Evolutionary conservation across 1,140 invertebrate genomes (phyloP).

Genomic region (Atta texana): DNA sequence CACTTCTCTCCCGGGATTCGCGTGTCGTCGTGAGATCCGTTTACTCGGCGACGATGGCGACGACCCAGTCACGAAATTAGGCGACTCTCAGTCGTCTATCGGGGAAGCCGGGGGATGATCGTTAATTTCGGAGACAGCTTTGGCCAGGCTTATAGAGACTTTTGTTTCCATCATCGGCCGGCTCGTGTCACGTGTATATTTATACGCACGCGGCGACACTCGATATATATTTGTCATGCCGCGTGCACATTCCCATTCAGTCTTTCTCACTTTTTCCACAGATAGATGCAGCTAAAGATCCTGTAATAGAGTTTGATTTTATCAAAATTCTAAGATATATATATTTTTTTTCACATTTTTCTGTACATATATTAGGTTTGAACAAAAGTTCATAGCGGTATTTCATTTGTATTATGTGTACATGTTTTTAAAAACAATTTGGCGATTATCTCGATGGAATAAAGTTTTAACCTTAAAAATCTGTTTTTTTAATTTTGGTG

Average conservation of each 20-base stretch:
- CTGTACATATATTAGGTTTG: too few relatives aligned
- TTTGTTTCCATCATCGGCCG: slow-evolving; percentile 20
- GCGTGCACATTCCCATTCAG: not conserved
- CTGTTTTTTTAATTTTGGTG: too few relatives aligned
- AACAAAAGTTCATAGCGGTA: too few relatives aligned
- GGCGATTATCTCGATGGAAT: too few relatives aligned
- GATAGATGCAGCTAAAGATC: not conserved
- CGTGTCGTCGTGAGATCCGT: not conserved
- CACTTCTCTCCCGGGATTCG: not conserved
- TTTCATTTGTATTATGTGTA: too few relatives aligned
- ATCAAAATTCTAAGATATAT: too few relatives aligned
- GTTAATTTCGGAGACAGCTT: slow-evolving; percentile 40
- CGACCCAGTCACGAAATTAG: slow-evolving; percentile 45
- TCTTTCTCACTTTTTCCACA: not conserved
- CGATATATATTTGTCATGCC: slow-evolving; percentile 14
- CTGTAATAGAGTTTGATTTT: too few relatives aligned
- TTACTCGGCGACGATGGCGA: not conserved
- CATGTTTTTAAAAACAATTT: too few relatives aligned
- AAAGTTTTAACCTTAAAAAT: too few relatives aligned
- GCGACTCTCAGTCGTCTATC: slow-evolving; percentile 26
- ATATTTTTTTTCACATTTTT: too few relatives aligned
- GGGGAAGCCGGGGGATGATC: not conserved
- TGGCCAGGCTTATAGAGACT: slow-evolving; percentile 13
- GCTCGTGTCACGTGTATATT: not conserved
- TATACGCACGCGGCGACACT: slow-evolving; percentile 1